Base-by-base conservation (phyloP, 2,113 vertebrate genomes). In the Tricholaema leucomelas region DNA sequence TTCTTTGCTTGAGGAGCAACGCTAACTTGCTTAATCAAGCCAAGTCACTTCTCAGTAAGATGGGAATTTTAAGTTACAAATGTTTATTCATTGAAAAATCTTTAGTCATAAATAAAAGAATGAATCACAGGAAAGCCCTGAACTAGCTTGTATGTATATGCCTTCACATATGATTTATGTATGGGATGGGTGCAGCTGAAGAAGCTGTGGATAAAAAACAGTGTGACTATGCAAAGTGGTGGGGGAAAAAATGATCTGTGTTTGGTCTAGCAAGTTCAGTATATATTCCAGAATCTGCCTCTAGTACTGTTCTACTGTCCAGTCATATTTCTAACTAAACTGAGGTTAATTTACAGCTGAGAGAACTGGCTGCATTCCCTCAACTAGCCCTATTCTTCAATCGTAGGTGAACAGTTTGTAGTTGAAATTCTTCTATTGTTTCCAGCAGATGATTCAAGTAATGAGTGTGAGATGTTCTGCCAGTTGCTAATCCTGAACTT, bases 391-490 rank as follows among this genome's bases (percentile, higher is more conserved):
- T 42, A 60, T 66, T 93, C 46, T 73, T 87, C 78, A 92, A 46
- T 63, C 79, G 44, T 12, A 82, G 81, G 91, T 92, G 81, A 92
- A 92, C 44, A 79, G 94, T 92, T 96, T 92, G 33, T 55, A 92
- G 67, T 61, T 91, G 33, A 87, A 91, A 88, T 82, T 92, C 59
- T 82, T 70, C 81, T 69, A 82, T 94, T 95, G 94, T 95, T 96
- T 91, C 71, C 50, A 89, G 74, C 85, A 93, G 84, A 33, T 85
- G 87, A 89, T 73, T 96, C 93, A 94, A 91, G 63, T 92, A 93
- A 94, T 71, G 56, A 92, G 74, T 3, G 15, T 55, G 63, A 92
- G 64, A 67, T 56, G 9, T 91, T 91, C 38, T 90, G 81, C 65
- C 84, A 92, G 30, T 55, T 76, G 44, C 67, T 89, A 82, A 92